A percentile compares a stretch with the other conserved stretches of the same genome.
These are phyloP conservation scores for Corythoichthys intestinalis DNA, from an alignment of 2,113 vertebrate species.

Conservation along the genomic window DNA sequence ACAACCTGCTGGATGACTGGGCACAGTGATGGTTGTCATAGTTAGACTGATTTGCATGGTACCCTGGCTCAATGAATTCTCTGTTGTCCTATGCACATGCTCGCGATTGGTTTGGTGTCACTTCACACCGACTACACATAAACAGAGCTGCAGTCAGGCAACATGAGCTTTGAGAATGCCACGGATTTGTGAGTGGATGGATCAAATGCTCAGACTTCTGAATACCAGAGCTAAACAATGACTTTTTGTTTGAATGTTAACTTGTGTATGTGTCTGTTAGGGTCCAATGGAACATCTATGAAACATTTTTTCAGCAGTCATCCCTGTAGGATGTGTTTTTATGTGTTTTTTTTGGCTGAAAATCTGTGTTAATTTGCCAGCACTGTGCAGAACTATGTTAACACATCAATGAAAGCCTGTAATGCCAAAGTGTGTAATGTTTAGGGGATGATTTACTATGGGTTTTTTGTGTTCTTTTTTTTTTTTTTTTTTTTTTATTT, in stretches of 20 bases:
- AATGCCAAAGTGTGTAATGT: constrained; percentile 18
- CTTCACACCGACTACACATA: constrained; percentile 47
- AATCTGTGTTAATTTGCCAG: constrained; percentile 29
- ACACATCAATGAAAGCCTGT: constrained; percentile 16
- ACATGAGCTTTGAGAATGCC: constrained; percentile 65
- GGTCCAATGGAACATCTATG: constrained; percentile 29
- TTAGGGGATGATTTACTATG: background rate
- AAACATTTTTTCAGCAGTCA: constrained; percentile 17
- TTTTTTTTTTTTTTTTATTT: too few relatives aligned
- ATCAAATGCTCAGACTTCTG: constrained; percentile 69
- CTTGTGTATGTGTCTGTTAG: constrained; percentile 71
- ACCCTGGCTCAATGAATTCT: constrained; percentile 67
- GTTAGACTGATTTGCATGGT: constrained; percentile 59
- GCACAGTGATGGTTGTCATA: constrained; percentile 67
- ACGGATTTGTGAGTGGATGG: constrained; percentile 56
- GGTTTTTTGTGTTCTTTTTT: too few relatives aligned
- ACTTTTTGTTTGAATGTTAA: constrained; percentile 76
- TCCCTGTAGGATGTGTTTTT: constrained; percentile 2
- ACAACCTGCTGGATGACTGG: constrained; percentile 56
- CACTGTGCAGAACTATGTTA: constrained; percentile 8
- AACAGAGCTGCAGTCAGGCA: constrained; percentile 49
- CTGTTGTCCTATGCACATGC: constrained; percentile 60
- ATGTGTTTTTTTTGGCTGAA: constrained; percentile 20
- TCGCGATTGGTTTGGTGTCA: constrained; percentile 31
- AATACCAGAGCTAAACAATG: constrained; percentile 65